phyloP scores from a whole-genome alignment of 2,888 invertebrate species.

The Epicampocera succincta region DNA sequence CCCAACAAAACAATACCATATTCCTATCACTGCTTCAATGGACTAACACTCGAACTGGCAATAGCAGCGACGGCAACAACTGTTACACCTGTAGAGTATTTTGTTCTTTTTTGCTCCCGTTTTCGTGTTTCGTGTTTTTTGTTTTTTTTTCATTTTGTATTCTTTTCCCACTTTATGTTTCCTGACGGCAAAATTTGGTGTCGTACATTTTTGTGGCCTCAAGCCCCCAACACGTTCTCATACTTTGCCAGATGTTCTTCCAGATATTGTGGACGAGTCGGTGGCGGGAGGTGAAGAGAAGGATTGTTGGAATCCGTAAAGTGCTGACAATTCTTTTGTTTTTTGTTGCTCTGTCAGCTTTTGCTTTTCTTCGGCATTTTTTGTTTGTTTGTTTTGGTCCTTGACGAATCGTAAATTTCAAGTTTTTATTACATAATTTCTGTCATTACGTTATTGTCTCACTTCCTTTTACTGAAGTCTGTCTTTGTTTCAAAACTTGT shows the following conservation, averaged over 20 bases:
- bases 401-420: conserved; percentile 78
- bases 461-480: conserved; percentile 61
- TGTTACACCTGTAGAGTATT: conserved; percentile 71
- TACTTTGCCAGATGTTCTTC: conserved; percentile 41
- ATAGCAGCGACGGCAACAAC: conserved; percentile 14
- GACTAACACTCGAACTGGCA: conserved; percentile 12
- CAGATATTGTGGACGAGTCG: neutral
- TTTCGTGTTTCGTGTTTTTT: neutral
- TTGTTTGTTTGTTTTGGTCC: conserved; percentile 5
- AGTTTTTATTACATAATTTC: conserved; percentile 80
- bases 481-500: conserved; percentile 7
- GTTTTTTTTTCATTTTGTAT: conserved; percentile 25
- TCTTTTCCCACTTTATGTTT: conserved; percentile 52
- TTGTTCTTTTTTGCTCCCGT: conserved; percentile 27
- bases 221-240: conserved; percentile 62
- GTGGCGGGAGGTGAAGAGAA: neutral
- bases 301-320: conserved; percentile 18
- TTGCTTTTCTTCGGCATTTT: neutral
- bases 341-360: conserved; percentile 4
- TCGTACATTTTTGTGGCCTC: conserved; percentile 61
- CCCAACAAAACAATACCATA: conserved; percentile 24
- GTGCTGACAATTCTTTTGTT: conserved; percentile 24
- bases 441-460: conserved; percentile 76
- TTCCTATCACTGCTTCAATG: conserved; percentile 29
- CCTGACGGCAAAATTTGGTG: conserved; percentile 56